These are phyloP conservation scores for Crocidura indochinensis DNA, from an alignment of 2,797 vertebrate genomes.

Conservation along the genomic window DNA sequence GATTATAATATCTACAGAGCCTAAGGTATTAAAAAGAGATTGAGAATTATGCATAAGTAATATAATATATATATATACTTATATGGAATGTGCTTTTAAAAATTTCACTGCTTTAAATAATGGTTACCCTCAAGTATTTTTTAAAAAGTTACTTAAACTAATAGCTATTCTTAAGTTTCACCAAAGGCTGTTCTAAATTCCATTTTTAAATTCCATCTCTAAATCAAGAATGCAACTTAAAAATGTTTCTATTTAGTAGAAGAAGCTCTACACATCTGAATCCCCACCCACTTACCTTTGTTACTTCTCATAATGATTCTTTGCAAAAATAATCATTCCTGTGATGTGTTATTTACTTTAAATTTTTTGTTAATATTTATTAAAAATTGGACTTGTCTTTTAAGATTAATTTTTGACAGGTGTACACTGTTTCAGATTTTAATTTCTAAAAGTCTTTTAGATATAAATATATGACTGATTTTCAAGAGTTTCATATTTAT, in stretches of 20 bases:
- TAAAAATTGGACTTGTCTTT: not conserved
- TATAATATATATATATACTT: not conserved
- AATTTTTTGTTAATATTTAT: not conserved
- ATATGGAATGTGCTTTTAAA: not conserved
- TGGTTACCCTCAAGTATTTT: not conserved
- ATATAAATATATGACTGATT: not conserved
- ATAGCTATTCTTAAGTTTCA: not conserved
- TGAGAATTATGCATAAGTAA: not conserved
- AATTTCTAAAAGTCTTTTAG: conserved; percentile 45
- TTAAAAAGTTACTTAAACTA: not conserved
- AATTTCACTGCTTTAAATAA: conserved; percentile 5
- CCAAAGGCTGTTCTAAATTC: not conserved
- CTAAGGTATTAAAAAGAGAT: not conserved
- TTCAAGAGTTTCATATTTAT: conserved; percentile 23
- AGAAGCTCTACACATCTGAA: not conserved
- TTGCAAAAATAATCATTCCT: conserved; percentile 47
- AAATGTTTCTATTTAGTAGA: not conserved
- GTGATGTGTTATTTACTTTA: not conserved
- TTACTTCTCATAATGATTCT: conserved; percentile 46
- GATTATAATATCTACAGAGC: not conserved
- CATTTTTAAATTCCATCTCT: not conserved
- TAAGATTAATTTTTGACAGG: conserved; percentile 46
- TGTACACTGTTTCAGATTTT: conserved; percentile 30
- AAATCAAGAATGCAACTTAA: conserved; percentile 22
- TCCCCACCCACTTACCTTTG: not conserved